These are phyloP conservation scores for Accipiter virgatus DNA, from an alignment of 2,113 vertebrate species.

Conservation along the genomic window DNA sequence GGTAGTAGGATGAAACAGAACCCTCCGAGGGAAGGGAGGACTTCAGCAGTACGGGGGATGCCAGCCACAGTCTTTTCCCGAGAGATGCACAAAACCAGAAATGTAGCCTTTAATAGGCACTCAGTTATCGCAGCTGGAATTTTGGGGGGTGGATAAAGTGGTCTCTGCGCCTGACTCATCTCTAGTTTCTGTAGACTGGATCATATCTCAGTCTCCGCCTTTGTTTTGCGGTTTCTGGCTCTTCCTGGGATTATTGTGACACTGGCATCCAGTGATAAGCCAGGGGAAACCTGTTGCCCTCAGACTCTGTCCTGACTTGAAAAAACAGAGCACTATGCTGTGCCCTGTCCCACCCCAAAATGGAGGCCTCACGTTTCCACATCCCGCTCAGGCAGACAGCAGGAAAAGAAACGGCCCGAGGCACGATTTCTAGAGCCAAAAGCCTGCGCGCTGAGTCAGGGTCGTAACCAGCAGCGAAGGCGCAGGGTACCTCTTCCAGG, in stretches of 20 bases:
- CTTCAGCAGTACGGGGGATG: background rate
- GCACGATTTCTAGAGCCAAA: background rate
- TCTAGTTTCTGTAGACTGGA: background rate
- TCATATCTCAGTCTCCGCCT: background rate
- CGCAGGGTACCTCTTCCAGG: slow-evolving; percentile 46
- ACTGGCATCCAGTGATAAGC: background rate
- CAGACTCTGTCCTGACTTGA: background rate
- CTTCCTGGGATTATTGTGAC: background rate
- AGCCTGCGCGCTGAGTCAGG: background rate
- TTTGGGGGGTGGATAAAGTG: background rate
- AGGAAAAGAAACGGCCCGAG: background rate
- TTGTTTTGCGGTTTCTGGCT: background rate
- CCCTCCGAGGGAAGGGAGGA: background rate
- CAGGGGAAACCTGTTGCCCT: background rate
- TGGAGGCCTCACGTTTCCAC: background rate
- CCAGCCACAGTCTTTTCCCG: background rate
- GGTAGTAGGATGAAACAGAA: background rate
- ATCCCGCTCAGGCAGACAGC: background rate
- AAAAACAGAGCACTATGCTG: background rate
- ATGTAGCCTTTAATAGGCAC: background rate
- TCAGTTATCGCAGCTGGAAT: background rate
- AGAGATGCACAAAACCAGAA: rapidly evolving
- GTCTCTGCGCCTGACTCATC: background rate
- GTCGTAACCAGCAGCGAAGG: background rate
- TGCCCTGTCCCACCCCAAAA: background rate